phyloP scores from a whole-genome alignment of 1,140 invertebrate species.

The Zaprionus capensis region DNA sequence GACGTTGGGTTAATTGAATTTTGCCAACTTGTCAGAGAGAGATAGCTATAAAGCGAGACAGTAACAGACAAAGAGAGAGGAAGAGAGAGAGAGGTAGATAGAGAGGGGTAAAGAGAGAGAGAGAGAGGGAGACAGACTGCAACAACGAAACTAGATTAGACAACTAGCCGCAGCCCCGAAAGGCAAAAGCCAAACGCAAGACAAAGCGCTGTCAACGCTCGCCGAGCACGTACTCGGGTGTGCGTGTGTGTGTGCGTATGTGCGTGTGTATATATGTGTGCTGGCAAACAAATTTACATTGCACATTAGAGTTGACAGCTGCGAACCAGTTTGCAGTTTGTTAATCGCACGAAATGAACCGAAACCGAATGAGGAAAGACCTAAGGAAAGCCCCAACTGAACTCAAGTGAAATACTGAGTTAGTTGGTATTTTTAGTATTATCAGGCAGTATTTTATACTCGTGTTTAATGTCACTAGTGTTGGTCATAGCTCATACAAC shows the following conservation, averaged over 20 bases:
- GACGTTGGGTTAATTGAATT: constrained; percentile 72
- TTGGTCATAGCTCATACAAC: fast-evolving
- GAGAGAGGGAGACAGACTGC: constrained; percentile 11
- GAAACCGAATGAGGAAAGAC: neutral
- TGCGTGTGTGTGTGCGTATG: neutral
- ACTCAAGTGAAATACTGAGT: neutral
- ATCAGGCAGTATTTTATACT: neutral
- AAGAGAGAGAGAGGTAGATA: neutral
- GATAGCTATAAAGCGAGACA: neutral
- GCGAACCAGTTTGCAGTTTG: constrained; percentile 10
- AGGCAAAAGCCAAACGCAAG: constrained; percentile 21
- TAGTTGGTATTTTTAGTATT: neutral
- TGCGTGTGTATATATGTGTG: neutral
- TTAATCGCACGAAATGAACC: constrained; percentile 24
- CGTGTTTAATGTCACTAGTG: no score
- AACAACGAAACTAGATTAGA: constrained; percentile 62
- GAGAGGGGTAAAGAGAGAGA: neutral
- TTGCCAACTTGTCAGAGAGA: neutral
- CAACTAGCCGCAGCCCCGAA: constrained; percentile 45
- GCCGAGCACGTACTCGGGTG: constrained; percentile 46
- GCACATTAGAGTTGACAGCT: constrained; percentile 52
- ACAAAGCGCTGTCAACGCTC: constrained; percentile 56
- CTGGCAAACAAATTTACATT: constrained; percentile 49
- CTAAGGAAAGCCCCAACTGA: neutral
- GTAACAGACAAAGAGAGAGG: neutral